phyloP scores from a whole-genome alignment of 2,797 vertebrate species.

The Vireo griseus region DNA sequence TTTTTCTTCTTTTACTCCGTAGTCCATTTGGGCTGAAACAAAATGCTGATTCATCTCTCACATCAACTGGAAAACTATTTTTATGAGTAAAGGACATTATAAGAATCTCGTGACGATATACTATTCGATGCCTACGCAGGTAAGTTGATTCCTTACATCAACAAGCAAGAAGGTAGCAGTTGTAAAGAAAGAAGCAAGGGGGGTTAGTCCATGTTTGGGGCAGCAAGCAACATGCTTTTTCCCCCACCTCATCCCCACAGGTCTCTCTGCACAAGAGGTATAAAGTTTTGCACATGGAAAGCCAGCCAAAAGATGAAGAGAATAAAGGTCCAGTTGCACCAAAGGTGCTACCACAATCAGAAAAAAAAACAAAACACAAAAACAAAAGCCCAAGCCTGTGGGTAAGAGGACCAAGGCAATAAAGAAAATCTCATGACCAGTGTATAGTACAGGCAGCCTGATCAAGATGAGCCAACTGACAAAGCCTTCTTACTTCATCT shows the following conservation, averaged over 20 bases:
- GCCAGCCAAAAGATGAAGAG: not conserved
- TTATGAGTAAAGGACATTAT: too few species aligned
- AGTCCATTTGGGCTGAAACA: too few species aligned
- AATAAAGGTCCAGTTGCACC: not conserved
- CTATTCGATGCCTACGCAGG: too few species aligned
- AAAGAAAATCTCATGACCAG: not conserved
- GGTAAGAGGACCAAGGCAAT: not conserved
- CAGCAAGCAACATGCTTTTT: not conserved
- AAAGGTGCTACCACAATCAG: not conserved
- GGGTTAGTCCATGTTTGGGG: not conserved
- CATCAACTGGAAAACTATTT: too few species aligned
- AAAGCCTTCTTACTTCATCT: not conserved
- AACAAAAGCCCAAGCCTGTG: not conserved
- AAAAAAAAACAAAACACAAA: not conserved
- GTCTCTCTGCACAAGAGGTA: not conserved
- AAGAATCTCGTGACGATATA: too few species aligned
- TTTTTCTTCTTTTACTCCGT: too few species aligned
- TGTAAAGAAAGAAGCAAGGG: not conserved
- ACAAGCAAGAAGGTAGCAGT: not conserved
- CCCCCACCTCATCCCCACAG: not conserved
- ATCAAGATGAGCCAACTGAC: not conserved
- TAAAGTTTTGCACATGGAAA: not conserved
- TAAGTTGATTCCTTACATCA: too few species aligned
- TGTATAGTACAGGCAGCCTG: fast-evolving
- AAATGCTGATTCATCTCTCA: too few species aligned